Conservation (phyloP, 2,888 invertebrate species). For the Seira sanloemensis region DNA sequence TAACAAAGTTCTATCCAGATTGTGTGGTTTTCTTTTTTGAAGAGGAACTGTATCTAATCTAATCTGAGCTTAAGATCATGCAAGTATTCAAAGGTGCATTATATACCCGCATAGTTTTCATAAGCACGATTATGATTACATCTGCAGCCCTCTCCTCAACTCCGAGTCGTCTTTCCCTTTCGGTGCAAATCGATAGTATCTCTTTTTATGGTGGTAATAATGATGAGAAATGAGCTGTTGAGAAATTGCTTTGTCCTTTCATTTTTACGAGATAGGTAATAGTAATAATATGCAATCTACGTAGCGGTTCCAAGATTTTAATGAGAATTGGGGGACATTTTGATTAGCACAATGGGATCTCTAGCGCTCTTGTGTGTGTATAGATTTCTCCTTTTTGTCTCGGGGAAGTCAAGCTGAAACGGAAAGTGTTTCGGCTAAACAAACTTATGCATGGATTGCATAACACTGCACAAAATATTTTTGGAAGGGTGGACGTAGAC, state of each 20-base stretch:
- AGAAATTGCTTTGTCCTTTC: conserved; percentile 29
- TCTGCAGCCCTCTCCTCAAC: neutral
- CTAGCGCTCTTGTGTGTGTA: too few species aligned
- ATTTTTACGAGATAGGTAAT: neutral
- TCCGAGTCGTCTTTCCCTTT: too few species aligned
- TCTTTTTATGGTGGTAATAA: conserved; percentile 25
- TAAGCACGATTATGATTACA: too few species aligned
- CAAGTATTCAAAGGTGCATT: too few species aligned
- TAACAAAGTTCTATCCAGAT: neutral
- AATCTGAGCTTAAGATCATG: neutral
- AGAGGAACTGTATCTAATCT: neutral
- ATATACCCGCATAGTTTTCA: too few species aligned
- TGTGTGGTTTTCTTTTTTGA: neutral
- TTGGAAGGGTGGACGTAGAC: too few species aligned
- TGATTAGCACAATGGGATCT: neutral
- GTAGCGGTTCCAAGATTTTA: neutral
- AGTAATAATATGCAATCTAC: neutral
- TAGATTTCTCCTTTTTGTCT: too few species aligned
- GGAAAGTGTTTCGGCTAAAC: neutral
- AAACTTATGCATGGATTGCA: neutral
- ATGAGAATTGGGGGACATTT: neutral
- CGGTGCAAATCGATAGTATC: conserved; percentile 47
- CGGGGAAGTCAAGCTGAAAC: neutral
- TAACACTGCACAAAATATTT: neutral
- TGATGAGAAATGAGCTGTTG: conserved; percentile 48